Conservation (phyloP, 1,140 invertebrate genomes). For the Diprion similis region DNA sequence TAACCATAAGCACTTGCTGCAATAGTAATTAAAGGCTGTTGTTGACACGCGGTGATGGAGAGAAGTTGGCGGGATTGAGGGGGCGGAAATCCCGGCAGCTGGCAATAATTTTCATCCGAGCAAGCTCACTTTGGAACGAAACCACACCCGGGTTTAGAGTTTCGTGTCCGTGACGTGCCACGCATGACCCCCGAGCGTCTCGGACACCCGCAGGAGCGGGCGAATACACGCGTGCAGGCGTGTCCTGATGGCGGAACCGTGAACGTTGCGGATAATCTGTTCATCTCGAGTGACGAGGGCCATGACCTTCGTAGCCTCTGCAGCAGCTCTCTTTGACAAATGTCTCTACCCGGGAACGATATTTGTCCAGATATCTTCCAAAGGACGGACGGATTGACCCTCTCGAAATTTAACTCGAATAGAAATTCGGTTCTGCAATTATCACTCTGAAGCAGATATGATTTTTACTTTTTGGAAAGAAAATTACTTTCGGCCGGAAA, state of each 20-base stretch:
- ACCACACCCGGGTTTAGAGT: background rate
- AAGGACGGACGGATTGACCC: too few relatives aligned
- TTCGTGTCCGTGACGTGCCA: background rate
- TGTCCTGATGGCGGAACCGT: background rate
- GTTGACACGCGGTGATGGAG: too few relatives aligned
- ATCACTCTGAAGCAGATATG: too few relatives aligned
- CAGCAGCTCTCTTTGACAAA: background rate
- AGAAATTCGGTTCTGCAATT: too few relatives aligned
- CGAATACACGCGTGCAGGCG: background rate
- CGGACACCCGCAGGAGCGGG: background rate
- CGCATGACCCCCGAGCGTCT: background rate
- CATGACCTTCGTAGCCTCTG: background rate
- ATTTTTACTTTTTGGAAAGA: too few relatives aligned
- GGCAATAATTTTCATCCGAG: background rate
- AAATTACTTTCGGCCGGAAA: too few relatives aligned
- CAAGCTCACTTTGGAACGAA: background rate
- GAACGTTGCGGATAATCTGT: conserved; percentile 1
- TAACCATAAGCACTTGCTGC: too few relatives aligned
- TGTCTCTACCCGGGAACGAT: background rate
- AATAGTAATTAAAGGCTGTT: too few relatives aligned
- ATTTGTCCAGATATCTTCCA: too few relatives aligned
- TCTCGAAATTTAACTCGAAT: too few relatives aligned
- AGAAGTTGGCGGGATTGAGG: too few relatives aligned
- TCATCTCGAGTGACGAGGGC: background rate
- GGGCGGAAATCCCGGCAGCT: background rate